Conservation (phyloP, 2,888 invertebrate genomes). For the Halictus ligatus region DNA sequence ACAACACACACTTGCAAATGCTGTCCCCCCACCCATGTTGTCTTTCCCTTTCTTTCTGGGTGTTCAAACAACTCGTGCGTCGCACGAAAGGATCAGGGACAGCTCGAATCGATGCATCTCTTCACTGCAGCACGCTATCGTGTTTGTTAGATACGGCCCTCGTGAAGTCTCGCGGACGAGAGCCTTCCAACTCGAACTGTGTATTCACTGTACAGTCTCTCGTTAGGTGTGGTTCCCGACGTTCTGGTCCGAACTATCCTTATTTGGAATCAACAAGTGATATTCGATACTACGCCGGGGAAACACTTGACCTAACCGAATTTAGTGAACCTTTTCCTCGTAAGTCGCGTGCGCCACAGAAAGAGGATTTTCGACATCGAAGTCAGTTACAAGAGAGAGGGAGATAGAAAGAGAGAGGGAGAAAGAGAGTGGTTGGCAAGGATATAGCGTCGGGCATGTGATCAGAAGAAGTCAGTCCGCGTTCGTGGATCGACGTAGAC, state of each 20-base stretch:
- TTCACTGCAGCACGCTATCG: neutral
- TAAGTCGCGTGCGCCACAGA: neutral
- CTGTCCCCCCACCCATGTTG: too few species aligned
- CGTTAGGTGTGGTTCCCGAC: conserved; percentile 81
- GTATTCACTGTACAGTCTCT: conserved; percentile 77
- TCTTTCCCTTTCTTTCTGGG: neutral
- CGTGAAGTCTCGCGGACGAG: conserved; percentile 78
- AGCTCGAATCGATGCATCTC: conserved; percentile 23
- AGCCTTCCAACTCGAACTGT: conserved; percentile 81
- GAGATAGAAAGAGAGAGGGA: neutral
- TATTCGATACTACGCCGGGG: conserved; percentile 60
- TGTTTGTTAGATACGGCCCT: conserved; percentile 70
- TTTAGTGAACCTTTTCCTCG: conserved; percentile 26
- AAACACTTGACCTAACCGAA: conserved; percentile 61
- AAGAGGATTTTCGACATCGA: conserved; percentile 5
- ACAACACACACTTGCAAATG: neutral
- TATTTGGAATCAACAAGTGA: conserved; percentile 78
- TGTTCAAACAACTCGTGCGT: neutral
- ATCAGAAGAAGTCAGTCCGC: conserved; percentile 6
- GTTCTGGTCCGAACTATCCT: conserved; percentile 73
- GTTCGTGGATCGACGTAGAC: conserved; percentile 23
- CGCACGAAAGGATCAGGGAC: neutral
- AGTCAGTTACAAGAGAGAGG: neutral
- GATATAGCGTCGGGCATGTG: conserved; percentile 30
- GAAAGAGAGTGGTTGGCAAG: neutral